Evolutionary conservation across 2,113 vertebrate genomes (phyloP).

Genomic region (Pipra filicauda): DNA sequence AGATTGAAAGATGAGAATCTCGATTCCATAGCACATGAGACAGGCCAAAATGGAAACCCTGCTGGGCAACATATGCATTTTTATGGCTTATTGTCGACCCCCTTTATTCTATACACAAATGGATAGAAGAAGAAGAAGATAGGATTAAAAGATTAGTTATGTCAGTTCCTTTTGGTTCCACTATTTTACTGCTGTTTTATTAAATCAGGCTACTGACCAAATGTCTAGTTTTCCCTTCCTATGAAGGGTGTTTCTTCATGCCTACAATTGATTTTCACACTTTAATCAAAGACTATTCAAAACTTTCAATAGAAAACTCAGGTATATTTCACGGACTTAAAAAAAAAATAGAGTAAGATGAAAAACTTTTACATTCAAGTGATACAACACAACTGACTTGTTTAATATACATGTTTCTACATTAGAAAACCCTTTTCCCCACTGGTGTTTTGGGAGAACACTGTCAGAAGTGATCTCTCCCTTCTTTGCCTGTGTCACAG

Average conservation of each 20-base stretch:
- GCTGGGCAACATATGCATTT: constrained; percentile 61
- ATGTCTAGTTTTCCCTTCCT: neutral
- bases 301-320: constrained; percentile 30
- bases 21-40: constrained; percentile 7
- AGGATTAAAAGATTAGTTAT: constrained; percentile 72
- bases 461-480: neutral
- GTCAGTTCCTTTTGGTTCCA: constrained; percentile 55
- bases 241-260: constrained; percentile 49
- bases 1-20: constrained; percentile 18
- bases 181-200: constrained; percentile 53
- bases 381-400: neutral
- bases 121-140: constrained; percentile 45
- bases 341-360: neutral
- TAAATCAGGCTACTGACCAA: constrained; percentile 55
- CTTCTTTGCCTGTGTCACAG: neutral
- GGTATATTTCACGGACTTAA: neutral
- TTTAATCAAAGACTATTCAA: constrained; percentile 42
- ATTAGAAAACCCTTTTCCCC: neutral
- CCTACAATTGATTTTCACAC: constrained; percentile 64
- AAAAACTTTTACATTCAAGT: neutral
- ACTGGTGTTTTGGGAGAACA: neutral
- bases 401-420: neutral
- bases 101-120: constrained; percentile 47
- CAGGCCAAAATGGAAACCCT: constrained; percentile 26
- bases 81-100: constrained; percentile 42